Evolutionary conservation across 1,140 invertebrate species (phyloP).

Genomic region (Drosophila melanica): DNA sequence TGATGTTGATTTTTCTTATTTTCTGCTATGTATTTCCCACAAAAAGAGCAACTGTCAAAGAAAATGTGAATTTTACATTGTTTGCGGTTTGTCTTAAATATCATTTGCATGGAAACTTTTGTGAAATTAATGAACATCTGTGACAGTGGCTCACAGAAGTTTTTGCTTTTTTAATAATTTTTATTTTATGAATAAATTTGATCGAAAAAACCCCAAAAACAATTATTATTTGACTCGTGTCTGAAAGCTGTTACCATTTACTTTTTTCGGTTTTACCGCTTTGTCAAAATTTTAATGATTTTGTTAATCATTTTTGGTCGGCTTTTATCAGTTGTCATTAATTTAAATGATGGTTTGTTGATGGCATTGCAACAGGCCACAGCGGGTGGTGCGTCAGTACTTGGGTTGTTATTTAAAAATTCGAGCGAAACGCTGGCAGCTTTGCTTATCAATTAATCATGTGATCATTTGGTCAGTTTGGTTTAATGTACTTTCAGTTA

Average conservation of each 20-base stretch:
- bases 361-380: constrained; percentile 32
- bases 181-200: constrained; percentile 23
- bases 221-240: constrained; percentile 13
- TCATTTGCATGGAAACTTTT: background rate
- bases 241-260: constrained; percentile 11
- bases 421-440: constrained; percentile 4
- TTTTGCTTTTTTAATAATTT: constrained; percentile 28
- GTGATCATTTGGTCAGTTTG: constrained; percentile 24
- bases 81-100: constrained; percentile 12
- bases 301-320: constrained; percentile 54
- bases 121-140: constrained; percentile 61
- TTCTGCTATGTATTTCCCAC: constrained; percentile 37
- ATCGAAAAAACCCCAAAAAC: constrained; percentile 25
- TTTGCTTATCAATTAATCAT: constrained; percentile 62
- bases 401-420: constrained; percentile 20
- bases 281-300: constrained; percentile 62
- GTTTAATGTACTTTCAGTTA: constrained; percentile 1
- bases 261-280: constrained; percentile 12
- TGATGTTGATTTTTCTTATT: constrained; percentile 25
- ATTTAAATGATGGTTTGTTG: constrained; percentile 63
- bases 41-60: constrained; percentile 14
- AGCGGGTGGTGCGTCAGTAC: constrained; percentile 8
- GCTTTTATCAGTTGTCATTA: constrained; percentile 37
- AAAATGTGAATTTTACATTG: constrained; percentile 28
- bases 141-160: constrained; percentile 52